phyloP scores from a whole-genome alignment of 2,888 invertebrate species.

The Plagodis pulveraria region DNA sequence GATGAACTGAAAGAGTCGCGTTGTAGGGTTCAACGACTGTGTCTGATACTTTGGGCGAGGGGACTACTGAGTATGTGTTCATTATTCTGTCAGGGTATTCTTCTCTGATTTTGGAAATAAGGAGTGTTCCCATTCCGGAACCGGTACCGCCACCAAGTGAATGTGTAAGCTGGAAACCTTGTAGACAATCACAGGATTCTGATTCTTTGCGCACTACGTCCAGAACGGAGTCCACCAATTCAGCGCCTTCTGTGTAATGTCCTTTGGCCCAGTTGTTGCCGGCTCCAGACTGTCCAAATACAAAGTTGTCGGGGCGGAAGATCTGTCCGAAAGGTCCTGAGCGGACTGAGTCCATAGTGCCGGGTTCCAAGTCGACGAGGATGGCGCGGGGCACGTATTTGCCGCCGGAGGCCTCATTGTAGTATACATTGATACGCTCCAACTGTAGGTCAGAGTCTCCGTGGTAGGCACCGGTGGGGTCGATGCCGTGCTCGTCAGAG shows the following conservation, averaged over 20 bases:
- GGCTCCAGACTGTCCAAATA: slow-evolving; percentile 87
- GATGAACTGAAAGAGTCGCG: slow-evolving; percentile 94
- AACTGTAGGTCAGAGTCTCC: slow-evolving; percentile 96
- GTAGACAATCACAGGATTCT: slow-evolving; percentile 96
- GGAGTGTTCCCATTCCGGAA: slow-evolving; percentile 87
- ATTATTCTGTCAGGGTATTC: slow-evolving; percentile 96
- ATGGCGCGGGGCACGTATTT: slow-evolving; percentile 78
- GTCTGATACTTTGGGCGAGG: slow-evolving; percentile 93
- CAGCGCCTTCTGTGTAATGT: slow-evolving; percentile 89
- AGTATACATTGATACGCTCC: slow-evolving; percentile 98
- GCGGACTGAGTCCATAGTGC: slow-evolving; percentile 88
- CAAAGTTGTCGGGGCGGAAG: slow-evolving; percentile 91
- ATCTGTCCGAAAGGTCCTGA: slow-evolving; percentile 89
- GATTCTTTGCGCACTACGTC: slow-evolving; percentile 94
- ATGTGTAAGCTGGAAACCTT: slow-evolving; percentile 95
- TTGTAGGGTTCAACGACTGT: slow-evolving; percentile 90
- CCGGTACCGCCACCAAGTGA: slow-evolving; percentile 86
- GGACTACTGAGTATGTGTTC: slow-evolving; percentile 94
- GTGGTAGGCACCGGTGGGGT: slow-evolving; percentile 94
- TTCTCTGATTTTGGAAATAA: slow-evolving; percentile 95
- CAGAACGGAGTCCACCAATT: slow-evolving; percentile 89
- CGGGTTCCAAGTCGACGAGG: slow-evolving; percentile 76
- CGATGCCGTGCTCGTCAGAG: slow-evolving; percentile 97
- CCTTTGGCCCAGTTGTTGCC: slow-evolving; percentile 88
- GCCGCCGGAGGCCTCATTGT: slow-evolving; percentile 93